phyloP scores from a whole-genome alignment of 2,888 invertebrate genomes.

The Chelonus formosanus region DNA sequence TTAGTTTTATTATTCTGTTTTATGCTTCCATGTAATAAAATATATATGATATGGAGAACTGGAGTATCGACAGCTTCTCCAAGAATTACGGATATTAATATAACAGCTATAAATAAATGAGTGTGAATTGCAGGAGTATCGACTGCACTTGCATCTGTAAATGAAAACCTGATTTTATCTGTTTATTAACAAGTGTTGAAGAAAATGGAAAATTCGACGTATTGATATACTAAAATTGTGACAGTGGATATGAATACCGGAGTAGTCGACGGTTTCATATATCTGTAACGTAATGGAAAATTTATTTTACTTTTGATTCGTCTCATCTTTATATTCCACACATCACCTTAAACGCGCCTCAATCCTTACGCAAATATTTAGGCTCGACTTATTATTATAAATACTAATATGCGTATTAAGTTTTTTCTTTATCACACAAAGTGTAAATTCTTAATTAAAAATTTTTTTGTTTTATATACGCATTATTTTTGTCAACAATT shows the following conservation, averaged over 20 bases:
- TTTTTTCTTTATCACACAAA: constrained; percentile 26
- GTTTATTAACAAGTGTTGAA: constrained; percentile 19
- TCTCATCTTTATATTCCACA: constrained; percentile 39
- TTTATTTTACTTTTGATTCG: not conserved
- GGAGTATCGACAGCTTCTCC: constrained; percentile 59
- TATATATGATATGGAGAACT: constrained; percentile 46
- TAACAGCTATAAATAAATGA: not conserved
- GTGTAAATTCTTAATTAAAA: constrained; percentile 24
- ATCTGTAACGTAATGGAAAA: constrained; percentile 39
- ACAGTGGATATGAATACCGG: constrained; percentile 40
- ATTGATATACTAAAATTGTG: not conserved
- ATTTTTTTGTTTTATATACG: constrained; percentile 29
- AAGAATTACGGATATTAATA: constrained; percentile 12
- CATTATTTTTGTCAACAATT: constrained; percentile 15
- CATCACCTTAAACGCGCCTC: constrained; percentile 51
- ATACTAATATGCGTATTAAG: constrained; percentile 31
- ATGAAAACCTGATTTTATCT: constrained; percentile 18
- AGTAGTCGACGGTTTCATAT: constrained; percentile 50
- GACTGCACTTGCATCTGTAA: constrained; percentile 44
- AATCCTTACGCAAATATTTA: constrained; percentile 44
- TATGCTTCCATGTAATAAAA: not conserved
- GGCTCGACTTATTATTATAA: constrained; percentile 31
- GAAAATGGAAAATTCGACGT: constrained; percentile 26
- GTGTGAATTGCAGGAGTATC: constrained; percentile 50
- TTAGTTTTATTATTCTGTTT: constrained; percentile 3